These are phyloP conservation scores for Coregonus suidteri DNA, from an alignment of 2,797 vertebrate genomes.

Conservation along the genomic window DNA sequence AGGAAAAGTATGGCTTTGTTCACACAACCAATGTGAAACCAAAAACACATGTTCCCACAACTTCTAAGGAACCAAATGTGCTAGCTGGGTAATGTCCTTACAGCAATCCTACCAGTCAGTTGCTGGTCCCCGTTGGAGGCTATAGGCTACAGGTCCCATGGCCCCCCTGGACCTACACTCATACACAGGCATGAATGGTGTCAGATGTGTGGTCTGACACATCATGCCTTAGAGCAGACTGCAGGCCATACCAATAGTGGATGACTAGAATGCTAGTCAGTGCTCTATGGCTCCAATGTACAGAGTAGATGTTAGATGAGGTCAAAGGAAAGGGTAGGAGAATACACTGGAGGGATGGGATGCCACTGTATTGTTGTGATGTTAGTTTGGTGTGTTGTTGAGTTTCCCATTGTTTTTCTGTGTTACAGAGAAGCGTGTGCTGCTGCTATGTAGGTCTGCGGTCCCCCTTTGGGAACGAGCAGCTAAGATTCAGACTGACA, in stretches of 20 bases:
- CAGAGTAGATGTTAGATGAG: not conserved
- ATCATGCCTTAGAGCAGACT: not conserved
- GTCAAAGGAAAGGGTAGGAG: not conserved
- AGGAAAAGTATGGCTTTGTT: too few species aligned
- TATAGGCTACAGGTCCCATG: not conserved
- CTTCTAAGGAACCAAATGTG: too few species aligned
- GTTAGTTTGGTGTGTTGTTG: constrained; percentile 1
- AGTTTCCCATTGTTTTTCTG: constrained; percentile 23
- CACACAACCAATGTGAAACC: too few species aligned
- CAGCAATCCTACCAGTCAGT: not conserved
- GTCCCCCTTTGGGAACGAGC: constrained; percentile 27
- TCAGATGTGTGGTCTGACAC: not conserved
- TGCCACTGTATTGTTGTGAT: not conserved
- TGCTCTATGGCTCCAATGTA: constrained; percentile 15
- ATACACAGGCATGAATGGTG: not conserved
- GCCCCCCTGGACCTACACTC: not conserved
- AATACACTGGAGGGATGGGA: not conserved
- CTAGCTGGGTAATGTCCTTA: not conserved
- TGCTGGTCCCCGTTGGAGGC: not conserved
- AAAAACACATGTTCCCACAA: too few species aligned
- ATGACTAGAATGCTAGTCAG: constrained; percentile 14
- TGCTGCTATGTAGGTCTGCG: constrained; percentile 21
- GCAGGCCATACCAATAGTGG: constrained; percentile 10
- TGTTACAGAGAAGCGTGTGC: constrained; percentile 22
- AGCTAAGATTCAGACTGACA: constrained; percentile 41